phyloP scores from a whole-genome alignment of 2,888 invertebrate species.

The Actias luna region DNA sequence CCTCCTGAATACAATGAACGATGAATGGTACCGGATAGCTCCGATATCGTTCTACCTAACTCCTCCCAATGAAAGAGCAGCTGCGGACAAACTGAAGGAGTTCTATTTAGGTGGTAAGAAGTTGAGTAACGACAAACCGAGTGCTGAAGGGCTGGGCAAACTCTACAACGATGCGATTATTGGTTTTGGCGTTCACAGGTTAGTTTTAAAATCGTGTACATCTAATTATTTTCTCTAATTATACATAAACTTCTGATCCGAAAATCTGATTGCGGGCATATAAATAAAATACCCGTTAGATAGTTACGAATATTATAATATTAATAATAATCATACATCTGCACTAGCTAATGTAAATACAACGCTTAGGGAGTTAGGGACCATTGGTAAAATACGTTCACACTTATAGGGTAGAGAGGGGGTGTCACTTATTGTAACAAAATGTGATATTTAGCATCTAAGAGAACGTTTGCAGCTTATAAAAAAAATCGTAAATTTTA shows the following conservation, averaged over 20 bases:
- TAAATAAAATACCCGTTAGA: no score
- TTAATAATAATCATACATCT: no score
- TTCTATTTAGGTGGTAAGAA: slow-evolving; percentile 63
- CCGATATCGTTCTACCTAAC: slow-evolving; percentile 86
- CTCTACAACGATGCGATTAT: slow-evolving; percentile 83
- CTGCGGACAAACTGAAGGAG: slow-evolving; percentile 75
- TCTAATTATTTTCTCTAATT: background rate
- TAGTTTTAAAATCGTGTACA: background rate
- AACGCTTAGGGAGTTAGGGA: no score
- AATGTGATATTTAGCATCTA: no score
- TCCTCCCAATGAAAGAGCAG: slow-evolving; percentile 72
- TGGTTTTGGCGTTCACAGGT: slow-evolving; percentile 82
- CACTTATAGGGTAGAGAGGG: no score
- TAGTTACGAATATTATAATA: no score
- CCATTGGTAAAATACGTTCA: no score
- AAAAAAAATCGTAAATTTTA: no score
- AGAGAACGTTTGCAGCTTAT: no score
- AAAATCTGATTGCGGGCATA: no score
- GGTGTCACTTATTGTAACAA: no score
- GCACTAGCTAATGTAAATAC: no score
- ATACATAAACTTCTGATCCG: background rate
- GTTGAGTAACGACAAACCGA: slow-evolving; percentile 56
- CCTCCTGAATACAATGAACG: slow-evolving; percentile 77
- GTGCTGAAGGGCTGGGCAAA: slow-evolving; percentile 64
- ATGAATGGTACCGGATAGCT: slow-evolving; percentile 83